Conservation (phyloP, 2,888 invertebrate genomes). For the Aspidiotus destructor region DNA sequence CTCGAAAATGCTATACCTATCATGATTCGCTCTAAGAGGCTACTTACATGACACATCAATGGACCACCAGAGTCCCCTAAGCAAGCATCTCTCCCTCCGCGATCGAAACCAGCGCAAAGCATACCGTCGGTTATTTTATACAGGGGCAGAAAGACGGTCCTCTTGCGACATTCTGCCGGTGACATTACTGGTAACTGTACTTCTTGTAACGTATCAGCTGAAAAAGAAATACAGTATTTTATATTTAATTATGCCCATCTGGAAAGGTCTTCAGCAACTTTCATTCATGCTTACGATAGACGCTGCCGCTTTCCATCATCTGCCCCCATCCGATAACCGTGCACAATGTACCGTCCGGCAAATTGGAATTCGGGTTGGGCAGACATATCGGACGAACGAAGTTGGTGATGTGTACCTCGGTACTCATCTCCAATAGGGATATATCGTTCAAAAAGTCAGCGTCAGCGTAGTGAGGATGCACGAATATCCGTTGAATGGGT, state of each 20-base stretch:
- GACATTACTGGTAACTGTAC: constrained; percentile 70
- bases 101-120: constrained; percentile 71
- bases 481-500: constrained; percentile 53
- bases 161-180: constrained; percentile 62
- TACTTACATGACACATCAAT: constrained; percentile 61
- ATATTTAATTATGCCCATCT: not conserved
- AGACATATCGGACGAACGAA: constrained; percentile 56
- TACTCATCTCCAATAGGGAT: constrained; percentile 55
- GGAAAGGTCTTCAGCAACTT: not conserved
- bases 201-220: constrained; percentile 73
- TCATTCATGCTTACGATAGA: constrained; percentile 57
- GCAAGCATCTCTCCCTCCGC: constrained; percentile 70
- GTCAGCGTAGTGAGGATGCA: constrained; percentile 66
- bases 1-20: no score
- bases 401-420: constrained; percentile 50
- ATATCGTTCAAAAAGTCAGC: constrained; percentile 70
- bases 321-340: constrained; percentile 77
- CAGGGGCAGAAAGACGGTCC: constrained; percentile 62
- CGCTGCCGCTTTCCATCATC: constrained; percentile 64
- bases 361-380: constrained; percentile 51
- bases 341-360: constrained; percentile 57
- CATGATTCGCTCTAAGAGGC: no score
- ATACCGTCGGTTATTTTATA: constrained; percentile 70
- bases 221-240: constrained; percentile 35
- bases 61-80: constrained; percentile 72